These are phyloP conservation scores for Platycercus adscitus DNA, from an alignment of 2,113 vertebrate species.

Conservation along the genomic window DNA sequence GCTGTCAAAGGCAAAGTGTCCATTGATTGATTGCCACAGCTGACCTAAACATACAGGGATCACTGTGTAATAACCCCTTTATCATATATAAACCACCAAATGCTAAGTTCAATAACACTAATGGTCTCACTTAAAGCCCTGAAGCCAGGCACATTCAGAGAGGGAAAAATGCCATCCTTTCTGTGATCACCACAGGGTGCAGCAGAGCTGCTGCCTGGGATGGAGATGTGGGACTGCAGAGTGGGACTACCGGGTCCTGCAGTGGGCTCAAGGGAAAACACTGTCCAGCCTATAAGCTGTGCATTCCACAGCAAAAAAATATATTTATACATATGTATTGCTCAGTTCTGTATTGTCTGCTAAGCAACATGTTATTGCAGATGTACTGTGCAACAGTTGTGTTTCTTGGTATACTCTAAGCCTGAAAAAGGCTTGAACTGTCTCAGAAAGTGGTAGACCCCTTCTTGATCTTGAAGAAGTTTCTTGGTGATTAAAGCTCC, in stretches of 20 bases:
- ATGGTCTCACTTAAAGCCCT: constrained; percentile 59
- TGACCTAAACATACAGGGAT: constrained; percentile 75
- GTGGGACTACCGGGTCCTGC: rapidly evolving
- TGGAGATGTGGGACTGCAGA: neutral
- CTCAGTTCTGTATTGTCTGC: neutral
- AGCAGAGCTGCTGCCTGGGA: neutral
- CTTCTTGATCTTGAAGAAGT: neutral
- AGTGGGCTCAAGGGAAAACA: neutral
- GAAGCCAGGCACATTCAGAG: constrained; percentile 26
- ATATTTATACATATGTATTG: neutral
- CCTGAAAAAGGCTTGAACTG: neutral
- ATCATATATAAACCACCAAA: constrained; percentile 77
- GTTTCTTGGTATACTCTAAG: neutral
- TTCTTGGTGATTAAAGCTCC: neutral
- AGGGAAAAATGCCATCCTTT: neutral
- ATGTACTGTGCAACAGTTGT: neutral
- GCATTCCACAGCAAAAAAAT: neutral
- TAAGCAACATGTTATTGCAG: neutral
- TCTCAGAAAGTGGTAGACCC: neutral
- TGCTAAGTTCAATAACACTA: constrained; percentile 64
- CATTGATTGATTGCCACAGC: constrained; percentile 78
- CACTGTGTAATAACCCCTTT: constrained; percentile 74
- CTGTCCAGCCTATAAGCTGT: neutral
- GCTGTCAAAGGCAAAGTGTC: constrained; percentile 77
- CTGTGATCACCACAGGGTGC: neutral